Evolutionary conservation across 1,140 invertebrate species (phyloP), one percentile per base, ranked within the genome.

Genomic region (Bombus vancouverensis): DNA sequence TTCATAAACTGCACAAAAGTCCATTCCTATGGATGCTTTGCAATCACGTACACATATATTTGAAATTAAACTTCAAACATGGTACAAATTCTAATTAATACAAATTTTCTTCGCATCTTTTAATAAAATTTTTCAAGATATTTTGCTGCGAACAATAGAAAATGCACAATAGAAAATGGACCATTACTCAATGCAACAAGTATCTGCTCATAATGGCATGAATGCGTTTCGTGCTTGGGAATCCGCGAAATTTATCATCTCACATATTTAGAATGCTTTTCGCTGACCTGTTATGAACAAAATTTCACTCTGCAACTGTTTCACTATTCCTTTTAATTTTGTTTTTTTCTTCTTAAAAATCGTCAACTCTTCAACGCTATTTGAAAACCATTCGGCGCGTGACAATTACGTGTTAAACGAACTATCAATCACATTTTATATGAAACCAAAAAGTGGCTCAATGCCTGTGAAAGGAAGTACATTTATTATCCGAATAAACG

Each of bases 231-330:
- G 28, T 47, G 42, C 71, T 73, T 22, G 15, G 15, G 18, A 44
- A 73, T 42, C 32, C 39, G 28, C n/a, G 15, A 44, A 32, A 73
- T 73, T 73, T 44, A 73, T 73, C 71, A 44, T 73, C 42, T 32
- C 15, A 18, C 42, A 39, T 73, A 73, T 47, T 73, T 47, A 32
- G 71, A 9, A 73, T 73, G 15, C 42, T 15, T 28, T 2, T 44
- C 42, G 44, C n/a, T 32, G 12, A 3, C 42, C n/a, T 9, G 15
- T n/a, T 32, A 32, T 9, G 42, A 73, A 47, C 42, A 18, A 73
- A 73, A 73, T 32, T 47, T 73, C 6, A 8, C 42, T 73, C 13
- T 47, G 6, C 71, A 32, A 18, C 71, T 44, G 32, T 44, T 39
- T n/a, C 71, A 4, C n/a, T 47, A 32, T n/a, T 8, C 6, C 4